Base-by-base conservation (phyloP, 2,888 invertebrate genomes). In the Phaonia tiefii region DNA sequence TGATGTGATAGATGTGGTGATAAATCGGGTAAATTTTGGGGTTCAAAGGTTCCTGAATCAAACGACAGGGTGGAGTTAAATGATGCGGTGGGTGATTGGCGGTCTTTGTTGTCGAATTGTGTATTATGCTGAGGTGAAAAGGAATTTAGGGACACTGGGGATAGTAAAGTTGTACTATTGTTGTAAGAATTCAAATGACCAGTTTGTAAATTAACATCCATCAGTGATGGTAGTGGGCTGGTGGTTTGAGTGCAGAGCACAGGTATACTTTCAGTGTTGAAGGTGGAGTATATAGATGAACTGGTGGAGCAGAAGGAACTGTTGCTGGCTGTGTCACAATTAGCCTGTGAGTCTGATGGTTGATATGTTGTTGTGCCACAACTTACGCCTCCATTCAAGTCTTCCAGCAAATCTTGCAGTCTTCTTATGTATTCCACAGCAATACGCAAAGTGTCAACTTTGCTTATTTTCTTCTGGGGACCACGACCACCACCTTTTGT, bases 381-480 rank as follows among this genome's bases (percentile, higher is more conserved):
- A 37, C 58, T 74, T 44, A 74, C 71, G 2, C 86, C 86, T 2
- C 86, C 85, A 65, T 88, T 89, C 25, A 89, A 83, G 73, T 89
- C 90, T 8, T 88, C 90, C 70, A 97, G 91, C 84, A 97, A 92
- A 84, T 95, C 93, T 89, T 97, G 95, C 70, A 98, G 92, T 85
- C 96, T 95, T 76, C 94, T 93, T 84, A 98, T 98, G 87, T 98
- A 98, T 89, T 97, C 97, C 63, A 98, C 97, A 2, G 98, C 97
- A 86, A 97, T 93, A 84, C 95, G 92, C 58, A 98, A 91, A 0
- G 97, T 98, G 88, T 98, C 98, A 74, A 97, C 97, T 92, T 97
- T 97, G 88, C 96, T 96, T 66, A 97, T 92, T 88, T 97, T 97
- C 87, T 96, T 94, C 78, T 95, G 95, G 65, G 95, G 94, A 15